phyloP scores from a whole-genome alignment of 2,797 vertebrate genomes.

The Mastacembelus armatus region DNA sequence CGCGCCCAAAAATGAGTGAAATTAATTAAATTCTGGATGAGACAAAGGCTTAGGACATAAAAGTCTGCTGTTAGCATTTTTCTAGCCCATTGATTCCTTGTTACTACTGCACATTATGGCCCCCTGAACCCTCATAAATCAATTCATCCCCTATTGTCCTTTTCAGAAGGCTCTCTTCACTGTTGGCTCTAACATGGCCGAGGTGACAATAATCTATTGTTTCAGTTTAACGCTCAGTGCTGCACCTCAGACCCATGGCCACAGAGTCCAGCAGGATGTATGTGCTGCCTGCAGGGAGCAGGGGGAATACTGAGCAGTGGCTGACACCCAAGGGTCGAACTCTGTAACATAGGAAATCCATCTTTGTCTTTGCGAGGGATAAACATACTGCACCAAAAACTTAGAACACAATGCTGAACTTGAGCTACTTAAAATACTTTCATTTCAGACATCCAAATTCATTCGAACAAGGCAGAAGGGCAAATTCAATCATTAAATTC shows the following conservation, averaged over 20 bases:
- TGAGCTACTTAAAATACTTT: conserved; percentile 25
- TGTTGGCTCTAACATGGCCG: conserved; percentile 76
- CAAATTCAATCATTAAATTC: conserved; percentile 17
- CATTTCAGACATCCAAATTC: conserved; percentile 25
- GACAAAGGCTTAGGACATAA: conserved; percentile 85
- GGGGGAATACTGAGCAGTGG: conserved; percentile 41
- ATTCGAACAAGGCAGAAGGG: conserved; percentile 25
- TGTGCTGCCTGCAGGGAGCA: conserved; percentile 74
- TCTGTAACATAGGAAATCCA: conserved; percentile 57
- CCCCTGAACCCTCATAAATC: conserved; percentile 87
- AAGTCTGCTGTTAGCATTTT: conserved; percentile 90
- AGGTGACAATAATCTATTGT: conserved; percentile 87
- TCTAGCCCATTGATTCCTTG: conserved; percentile 90
- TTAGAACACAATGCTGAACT: conserved; percentile 12
- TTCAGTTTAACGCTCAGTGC: conserved; percentile 80
- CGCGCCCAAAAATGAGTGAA: conserved; percentile 70
- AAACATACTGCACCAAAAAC: conserved; percentile 48
- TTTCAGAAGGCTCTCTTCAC: conserved; percentile 81
- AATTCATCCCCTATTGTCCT: conserved; percentile 86
- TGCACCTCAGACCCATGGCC: conserved; percentile 72
- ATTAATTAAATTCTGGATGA: conserved; percentile 86
- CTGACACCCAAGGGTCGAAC: conserved; percentile 62
- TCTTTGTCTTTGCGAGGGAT: conserved; percentile 62
- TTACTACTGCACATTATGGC: conserved; percentile 88
- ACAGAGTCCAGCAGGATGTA: conserved; percentile 74